Evolutionary conservation across 1,140 invertebrate genomes (phyloP), one percentile per base, ranked within the genome.

Genomic region (Delia radicum): DNA sequence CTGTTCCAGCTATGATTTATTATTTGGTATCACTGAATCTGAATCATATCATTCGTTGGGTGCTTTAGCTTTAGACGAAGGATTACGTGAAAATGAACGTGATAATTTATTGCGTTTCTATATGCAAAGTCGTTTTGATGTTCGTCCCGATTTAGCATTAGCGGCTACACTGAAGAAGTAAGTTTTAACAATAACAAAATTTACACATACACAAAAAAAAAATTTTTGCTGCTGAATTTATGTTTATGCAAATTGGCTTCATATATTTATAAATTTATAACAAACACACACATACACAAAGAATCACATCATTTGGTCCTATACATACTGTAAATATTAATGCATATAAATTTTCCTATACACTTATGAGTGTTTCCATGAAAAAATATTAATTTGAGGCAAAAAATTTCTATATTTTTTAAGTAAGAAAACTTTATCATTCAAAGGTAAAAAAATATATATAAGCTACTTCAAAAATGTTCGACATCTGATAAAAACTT

Each of bases 11-110:
- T 96, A 94, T 81, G 95, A 96, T 81, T 87, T 98, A 63, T 88
- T 98, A 87, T 93, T 95, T 79, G 97, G 97, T 27, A 91, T 96
- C 13, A 96, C 94, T 4, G 93, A 95, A 85, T 88, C 93, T 77
- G 96, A 98, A 85, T 95, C 94, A 76, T 94, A 95, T 81, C 92
- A 96, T 80, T 89, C 94, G 77, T 89, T 98, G 62, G 82, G 81
- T 79, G 82, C 84, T 81, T 80, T 81, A 74, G 93, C 94, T 79
- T 87, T 97, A 48, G 89, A 91, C 27, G 89, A 94, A 76, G 96
- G 96, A 15, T 90, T 98, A 79, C 87, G 92, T 65, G 92, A 95
- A 80, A 90, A 90, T 61, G 90, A 95, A 81, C 90, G 94, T 78
- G 91, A 95, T 80, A 90, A 93, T 76, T 92, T 95, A 76, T 89